These are phyloP conservation scores for Spinus pinus DNA, from an alignment of 2,797 vertebrate genomes.

Conservation along the genomic window DNA sequence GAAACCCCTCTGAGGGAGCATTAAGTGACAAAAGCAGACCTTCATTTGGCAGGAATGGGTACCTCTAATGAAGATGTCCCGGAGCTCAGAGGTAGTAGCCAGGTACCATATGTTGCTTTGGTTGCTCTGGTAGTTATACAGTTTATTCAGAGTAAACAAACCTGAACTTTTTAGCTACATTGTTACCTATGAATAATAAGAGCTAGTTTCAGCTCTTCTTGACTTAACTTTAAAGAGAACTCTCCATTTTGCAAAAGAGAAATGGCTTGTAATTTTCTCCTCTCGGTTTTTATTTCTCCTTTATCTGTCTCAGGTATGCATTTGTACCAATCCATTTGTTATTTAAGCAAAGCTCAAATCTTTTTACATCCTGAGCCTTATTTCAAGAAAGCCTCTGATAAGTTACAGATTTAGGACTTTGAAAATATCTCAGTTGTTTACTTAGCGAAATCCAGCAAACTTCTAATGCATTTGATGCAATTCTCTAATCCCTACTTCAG, in stretches of 20 bases:
- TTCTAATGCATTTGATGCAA: neutral
- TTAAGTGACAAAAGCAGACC: neutral
- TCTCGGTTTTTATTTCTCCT: neutral
- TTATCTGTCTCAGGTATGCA: neutral
- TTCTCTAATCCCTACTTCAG: neutral
- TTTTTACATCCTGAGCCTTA: neutral
- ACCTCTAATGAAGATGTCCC: neutral
- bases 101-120: slow-evolving; percentile 42
- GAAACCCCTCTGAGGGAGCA: neutral
- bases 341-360: neutral
- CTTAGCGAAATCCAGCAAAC: neutral
- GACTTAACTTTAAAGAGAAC: neutral
- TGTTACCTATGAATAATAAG: neutral
- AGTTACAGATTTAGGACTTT: neutral
- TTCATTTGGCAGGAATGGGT: neutral
- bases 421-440: neutral
- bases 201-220: neutral
- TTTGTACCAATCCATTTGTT: neutral
- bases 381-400: neutral
- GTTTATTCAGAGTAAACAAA: slow-evolving; percentile 32
- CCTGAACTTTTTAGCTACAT: slow-evolving; percentile 38
- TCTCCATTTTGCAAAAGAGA: slow-evolving; percentile 9
- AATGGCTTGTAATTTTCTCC: slow-evolving; percentile 46
- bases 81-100: slow-evolving; percentile 58
- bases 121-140: slow-evolving; percentile 22